phyloP scores from a whole-genome alignment of 1,140 invertebrate genomes.

The Diachasmimorpha longicaudata region DNA sequence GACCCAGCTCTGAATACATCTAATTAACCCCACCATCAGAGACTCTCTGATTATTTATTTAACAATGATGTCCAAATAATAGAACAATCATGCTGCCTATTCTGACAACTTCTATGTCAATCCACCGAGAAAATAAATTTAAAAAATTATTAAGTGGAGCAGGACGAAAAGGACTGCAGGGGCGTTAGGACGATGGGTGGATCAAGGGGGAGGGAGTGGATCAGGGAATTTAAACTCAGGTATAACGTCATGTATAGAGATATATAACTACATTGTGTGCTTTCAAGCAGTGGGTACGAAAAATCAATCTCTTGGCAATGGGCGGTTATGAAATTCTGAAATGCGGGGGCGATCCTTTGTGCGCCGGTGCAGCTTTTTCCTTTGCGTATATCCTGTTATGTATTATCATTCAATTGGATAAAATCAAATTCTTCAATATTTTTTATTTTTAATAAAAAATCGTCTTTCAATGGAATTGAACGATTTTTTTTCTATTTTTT shows the following conservation, averaged over 20 bases:
- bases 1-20: not conserved
- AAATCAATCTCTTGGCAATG: conserved; percentile 28
- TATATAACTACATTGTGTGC: conserved; percentile 8
- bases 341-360: conserved; percentile 8
- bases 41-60: not conserved
- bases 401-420: not conserved
- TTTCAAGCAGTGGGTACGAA: conserved; percentile 18
- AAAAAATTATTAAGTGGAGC: not conserved
- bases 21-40: not conserved
- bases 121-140: not conserved
- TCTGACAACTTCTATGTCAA: not conserved
- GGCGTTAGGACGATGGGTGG: not conserved
- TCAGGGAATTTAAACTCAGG: not conserved
- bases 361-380: conserved; percentile 20
- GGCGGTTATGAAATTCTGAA: conserved; percentile 25
- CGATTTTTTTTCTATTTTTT: no score
- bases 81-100: not conserved
- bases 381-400: not conserved
- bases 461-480: no score
- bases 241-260: not conserved
- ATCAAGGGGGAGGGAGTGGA: not conserved
- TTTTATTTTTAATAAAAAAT: no score
- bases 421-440: not conserved
- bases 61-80: no score
- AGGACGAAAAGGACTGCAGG: not conserved